Conservation (phyloP, 92 coral and sea anemone genomes). For the Chrysogorgia sp. region DNA sequence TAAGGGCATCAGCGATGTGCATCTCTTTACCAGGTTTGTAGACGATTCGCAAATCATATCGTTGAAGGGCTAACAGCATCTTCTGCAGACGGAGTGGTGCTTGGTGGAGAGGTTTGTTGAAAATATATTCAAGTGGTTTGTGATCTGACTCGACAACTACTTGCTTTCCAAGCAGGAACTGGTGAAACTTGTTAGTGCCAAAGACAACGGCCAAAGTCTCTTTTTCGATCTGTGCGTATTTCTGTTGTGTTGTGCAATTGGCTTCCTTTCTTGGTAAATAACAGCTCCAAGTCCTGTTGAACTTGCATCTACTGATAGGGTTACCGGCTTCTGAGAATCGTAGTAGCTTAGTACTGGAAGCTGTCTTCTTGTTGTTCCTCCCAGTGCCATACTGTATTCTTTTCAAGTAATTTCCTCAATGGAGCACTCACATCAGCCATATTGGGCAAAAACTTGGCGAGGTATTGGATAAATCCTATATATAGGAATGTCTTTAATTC, state of each 20-base stretch:
- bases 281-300: constrained; percentile 49
- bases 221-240: constrained; percentile 54
- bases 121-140: constrained; percentile 51
- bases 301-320: constrained; percentile 31
- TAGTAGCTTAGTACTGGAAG: constrained; percentile 47
- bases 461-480: constrained; percentile 35
- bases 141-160: constrained; percentile 45
- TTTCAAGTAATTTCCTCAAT: constrained; percentile 25
- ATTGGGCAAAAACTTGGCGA: constrained; percentile 39
- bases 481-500: constrained; percentile 44
- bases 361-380: constrained; percentile 10
- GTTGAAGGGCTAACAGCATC: constrained; percentile 29
- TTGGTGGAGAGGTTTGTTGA: constrained; percentile 39
- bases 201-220: constrained; percentile 43
- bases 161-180: too few species aligned
- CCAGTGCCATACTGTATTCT: constrained; percentile 43
- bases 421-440: constrained; percentile 46
- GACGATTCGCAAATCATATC: constrained; percentile 32
- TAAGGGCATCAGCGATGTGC: constrained; percentile 28
- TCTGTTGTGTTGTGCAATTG: constrained; percentile 44
- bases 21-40: constrained; percentile 38
- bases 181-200: neutral
- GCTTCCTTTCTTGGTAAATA: constrained; percentile 49
- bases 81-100: constrained; percentile 38
- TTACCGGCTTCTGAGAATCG: constrained; percentile 30